A percentile compares a stretch with the other conserved stretches of the same genome.
These are phyloP conservation scores for Drosophila tani DNA, from an alignment of 1,140 invertebrate species.

Conservation along the genomic window DNA sequence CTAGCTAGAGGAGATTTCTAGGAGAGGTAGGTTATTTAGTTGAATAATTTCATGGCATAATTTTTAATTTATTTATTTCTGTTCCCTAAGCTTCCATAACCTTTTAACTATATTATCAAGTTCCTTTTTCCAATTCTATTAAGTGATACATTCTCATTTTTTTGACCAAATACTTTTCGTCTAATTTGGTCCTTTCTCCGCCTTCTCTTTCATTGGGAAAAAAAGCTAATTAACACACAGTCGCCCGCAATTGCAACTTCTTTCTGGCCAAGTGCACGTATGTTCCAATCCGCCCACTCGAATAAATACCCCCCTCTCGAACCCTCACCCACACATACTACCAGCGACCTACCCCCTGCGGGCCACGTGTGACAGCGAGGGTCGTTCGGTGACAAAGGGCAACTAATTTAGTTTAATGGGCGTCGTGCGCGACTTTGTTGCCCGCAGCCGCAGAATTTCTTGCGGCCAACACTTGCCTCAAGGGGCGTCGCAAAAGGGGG, in stretches of 20 bases:
- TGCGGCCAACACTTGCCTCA: conserved; percentile 56
- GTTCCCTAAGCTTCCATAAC: too few relatives aligned
- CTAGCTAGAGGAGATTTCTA: neutral
- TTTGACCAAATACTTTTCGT: neutral
- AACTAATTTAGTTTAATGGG: conserved; percentile 81
- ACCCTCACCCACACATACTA: neutral
- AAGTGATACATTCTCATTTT: neutral
- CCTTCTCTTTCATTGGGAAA: conserved; percentile 29
- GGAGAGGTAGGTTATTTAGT: too few relatives aligned
- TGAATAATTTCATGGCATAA: too few relatives aligned
- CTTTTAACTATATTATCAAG: neutral
- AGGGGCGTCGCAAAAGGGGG: neutral
- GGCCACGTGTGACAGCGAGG: conserved; percentile 54
- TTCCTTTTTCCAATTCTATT: neutral
- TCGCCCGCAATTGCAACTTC: conserved; percentile 76
- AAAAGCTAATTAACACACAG: conserved; percentile 78
- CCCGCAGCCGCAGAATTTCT: conserved; percentile 74
- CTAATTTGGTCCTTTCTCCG: too few relatives aligned
- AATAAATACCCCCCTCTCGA: neutral
- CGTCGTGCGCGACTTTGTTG: conserved; percentile 70
- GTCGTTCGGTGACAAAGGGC: conserved; percentile 78
- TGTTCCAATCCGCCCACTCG: conserved; percentile 25
- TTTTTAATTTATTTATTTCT: too few relatives aligned
- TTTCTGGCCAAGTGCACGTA: conserved; percentile 73
- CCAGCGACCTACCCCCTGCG: conserved; percentile 7